A percentile compares a stretch with the other conserved stretches of the same genome.
Evolutionary conservation across 2,888 invertebrate species (phyloP).

Genomic region (Conus canariensis): DNA sequence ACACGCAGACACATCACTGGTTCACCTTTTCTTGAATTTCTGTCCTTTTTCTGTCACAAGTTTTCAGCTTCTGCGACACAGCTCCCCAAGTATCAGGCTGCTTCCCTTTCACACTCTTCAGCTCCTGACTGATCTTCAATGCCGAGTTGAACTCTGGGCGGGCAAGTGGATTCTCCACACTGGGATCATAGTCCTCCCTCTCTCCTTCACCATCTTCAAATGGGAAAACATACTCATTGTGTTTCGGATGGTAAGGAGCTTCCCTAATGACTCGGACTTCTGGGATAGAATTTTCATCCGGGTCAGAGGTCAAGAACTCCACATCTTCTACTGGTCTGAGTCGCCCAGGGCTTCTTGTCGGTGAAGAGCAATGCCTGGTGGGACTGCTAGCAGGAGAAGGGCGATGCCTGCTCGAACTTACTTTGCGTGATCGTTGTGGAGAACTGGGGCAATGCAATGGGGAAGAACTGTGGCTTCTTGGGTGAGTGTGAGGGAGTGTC

Average conservation of each 20-base stretch:
- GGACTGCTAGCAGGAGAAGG: neutral
- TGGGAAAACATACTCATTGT: slow-evolving; percentile 63
- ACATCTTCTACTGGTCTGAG: neutral
- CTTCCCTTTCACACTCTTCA: slow-evolving; percentile 60
- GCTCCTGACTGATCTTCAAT: slow-evolving; percentile 63
- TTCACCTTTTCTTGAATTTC: slow-evolving; percentile 71
- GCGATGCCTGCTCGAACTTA: neutral
- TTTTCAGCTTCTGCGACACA: slow-evolving; percentile 60
- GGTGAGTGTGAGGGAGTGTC: neutral
- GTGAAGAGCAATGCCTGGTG: neutral
- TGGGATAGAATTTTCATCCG: neutral
- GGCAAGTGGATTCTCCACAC: slow-evolving; percentile 67
- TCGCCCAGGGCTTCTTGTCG: slow-evolving; percentile 2
- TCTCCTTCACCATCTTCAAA: slow-evolving; percentile 52
- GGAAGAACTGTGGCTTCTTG: slow-evolving; percentile 9
- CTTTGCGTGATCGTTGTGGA: neutral
- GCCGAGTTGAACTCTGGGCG: slow-evolving; percentile 74
- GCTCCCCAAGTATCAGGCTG: slow-evolving; percentile 63
- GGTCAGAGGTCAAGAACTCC: too few species aligned
- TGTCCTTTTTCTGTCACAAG: slow-evolving; percentile 59
- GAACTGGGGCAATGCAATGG: neutral
- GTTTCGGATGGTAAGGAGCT: slow-evolving; percentile 53
- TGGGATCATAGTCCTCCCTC: slow-evolving; percentile 45
- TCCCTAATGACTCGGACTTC: slow-evolving; percentile 59
- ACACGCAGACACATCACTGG: too few species aligned